Evolutionary conservation across 2,797 vertebrate species (phyloP).

Genomic region (Antrozous pallidus): DNA sequence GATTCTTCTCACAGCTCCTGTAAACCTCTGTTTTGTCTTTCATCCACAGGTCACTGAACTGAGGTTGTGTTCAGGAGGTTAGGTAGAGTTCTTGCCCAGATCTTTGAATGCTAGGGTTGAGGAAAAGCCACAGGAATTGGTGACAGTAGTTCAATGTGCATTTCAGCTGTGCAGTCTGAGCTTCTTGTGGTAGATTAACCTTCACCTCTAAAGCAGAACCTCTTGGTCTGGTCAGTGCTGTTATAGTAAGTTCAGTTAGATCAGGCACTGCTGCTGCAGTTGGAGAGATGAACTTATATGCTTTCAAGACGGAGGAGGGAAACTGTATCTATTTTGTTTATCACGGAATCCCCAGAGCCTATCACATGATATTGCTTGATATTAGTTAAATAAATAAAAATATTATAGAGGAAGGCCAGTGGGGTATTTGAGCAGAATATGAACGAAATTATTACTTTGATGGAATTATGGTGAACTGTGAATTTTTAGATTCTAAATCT

Average conservation of each 20-base stretch:
- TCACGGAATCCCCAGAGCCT: not conserved
- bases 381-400: not conserved
- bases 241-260: not conserved
- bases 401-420: not conserved
- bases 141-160: not conserved
- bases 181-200: not conserved
- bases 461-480: not conserved
- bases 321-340: not conserved
- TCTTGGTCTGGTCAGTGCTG: not conserved
- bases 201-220: not conserved
- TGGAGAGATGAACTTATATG: not conserved
- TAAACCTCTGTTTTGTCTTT: not conserved
- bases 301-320: not conserved
- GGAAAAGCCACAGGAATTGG: not conserved
- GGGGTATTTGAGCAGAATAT: not conserved
- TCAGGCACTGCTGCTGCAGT: not conserved
- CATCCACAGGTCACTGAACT: not conserved
- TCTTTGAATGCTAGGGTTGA: not conserved
- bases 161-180: not conserved
- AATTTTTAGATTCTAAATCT: not conserved
- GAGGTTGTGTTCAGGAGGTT: not conserved
- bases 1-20: not conserved
- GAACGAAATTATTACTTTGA: not conserved
- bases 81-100: not conserved
- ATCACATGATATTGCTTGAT: not conserved